Percentiles rank a stretch among this genome's conserved stretches.
Conservation (phyloP, 1,140 invertebrate species). For the Mycetomoellerius zeteki region DNA sequence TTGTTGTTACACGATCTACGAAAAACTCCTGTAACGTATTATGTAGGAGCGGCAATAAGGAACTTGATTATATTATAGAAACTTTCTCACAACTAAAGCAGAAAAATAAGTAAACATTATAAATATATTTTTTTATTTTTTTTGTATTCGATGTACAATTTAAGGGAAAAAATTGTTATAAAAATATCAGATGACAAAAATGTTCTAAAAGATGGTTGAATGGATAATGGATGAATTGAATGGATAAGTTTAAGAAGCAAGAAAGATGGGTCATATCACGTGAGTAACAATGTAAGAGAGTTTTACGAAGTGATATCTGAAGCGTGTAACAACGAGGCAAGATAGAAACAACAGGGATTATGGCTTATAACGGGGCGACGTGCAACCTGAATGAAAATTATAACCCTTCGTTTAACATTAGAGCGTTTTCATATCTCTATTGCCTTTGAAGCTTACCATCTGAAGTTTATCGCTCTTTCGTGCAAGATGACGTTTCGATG, state of each 20-base stretch:
- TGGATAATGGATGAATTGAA: conserved; percentile 55
- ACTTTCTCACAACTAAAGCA: background rate
- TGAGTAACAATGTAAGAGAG: background rate
- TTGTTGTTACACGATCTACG: conserved; percentile 21
- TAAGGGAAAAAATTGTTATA: background rate
- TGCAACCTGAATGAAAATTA: conserved; percentile 81
- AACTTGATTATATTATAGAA: background rate
- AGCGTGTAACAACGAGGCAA: background rate
- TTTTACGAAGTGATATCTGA: conserved; percentile 10
- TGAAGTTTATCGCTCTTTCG: background rate
- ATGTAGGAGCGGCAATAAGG: background rate
- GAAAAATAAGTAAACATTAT: background rate
- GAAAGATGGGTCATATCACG: background rate
- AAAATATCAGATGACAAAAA: background rate
- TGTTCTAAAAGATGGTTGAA: conserved; percentile 22
- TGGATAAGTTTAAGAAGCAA: conserved; percentile 28
- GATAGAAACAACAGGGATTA: conserved; percentile 67
- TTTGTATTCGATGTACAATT: background rate
- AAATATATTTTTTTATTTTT: background rate
- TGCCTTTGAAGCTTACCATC: conserved; percentile 1
- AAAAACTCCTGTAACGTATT: background rate
- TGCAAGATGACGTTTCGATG: conserved; percentile 23
- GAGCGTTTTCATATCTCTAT: conserved; percentile 29
- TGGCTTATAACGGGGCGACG: conserved; percentile 69
- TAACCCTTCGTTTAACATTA: conserved; percentile 79